Percentiles rank a stretch among this genome's conserved stretches.
These are phyloP conservation scores for Platyura marginata DNA, from an alignment of 1,140 invertebrate genomes.

Conservation along the genomic window DNA sequence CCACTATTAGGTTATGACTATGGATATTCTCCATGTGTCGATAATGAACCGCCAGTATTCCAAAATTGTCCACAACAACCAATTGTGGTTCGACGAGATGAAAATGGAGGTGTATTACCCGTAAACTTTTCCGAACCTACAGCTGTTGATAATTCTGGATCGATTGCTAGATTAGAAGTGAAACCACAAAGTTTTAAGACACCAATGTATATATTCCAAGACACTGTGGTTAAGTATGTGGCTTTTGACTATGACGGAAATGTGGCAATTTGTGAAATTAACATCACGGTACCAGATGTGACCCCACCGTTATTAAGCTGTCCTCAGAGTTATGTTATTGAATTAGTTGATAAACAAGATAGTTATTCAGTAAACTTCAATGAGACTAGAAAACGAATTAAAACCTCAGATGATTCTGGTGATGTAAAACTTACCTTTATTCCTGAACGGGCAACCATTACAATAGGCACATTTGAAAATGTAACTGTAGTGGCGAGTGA, in stretches of 20 bases:
- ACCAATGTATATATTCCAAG: conserved; percentile 73
- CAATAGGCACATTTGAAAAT: conserved; percentile 82
- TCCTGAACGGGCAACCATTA: conserved; percentile 72
- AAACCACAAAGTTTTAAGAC: conserved; percentile 81
- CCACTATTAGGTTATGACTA: conserved; percentile 83
- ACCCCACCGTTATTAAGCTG: conserved; percentile 86
- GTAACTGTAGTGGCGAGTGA: conserved; percentile 83
- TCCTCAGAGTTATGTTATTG: conserved; percentile 89
- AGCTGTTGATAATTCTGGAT: conserved; percentile 85
- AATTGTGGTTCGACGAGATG: conserved; percentile 71
- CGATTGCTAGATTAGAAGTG: conserved; percentile 78
- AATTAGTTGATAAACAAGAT: conserved; percentile 75
- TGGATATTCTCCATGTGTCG: conserved; percentile 85
- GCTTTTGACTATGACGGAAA: conserved; percentile 95
- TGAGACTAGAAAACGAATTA: conserved; percentile 68
- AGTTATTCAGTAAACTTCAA: conserved; percentile 86
- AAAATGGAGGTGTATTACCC: conserved; percentile 67
- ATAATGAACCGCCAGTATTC: conserved; percentile 91
- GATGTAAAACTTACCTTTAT: conserved; percentile 67
- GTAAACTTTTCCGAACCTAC: conserved; percentile 86
- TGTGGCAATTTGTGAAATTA: conserved; percentile 90
- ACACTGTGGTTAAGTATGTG: conserved; percentile 85
- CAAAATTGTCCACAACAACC: conserved; percentile 88
- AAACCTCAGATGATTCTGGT: conserved; percentile 75
- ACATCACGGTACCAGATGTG: conserved; percentile 85